phyloP scores from a whole-genome alignment of 2,888 invertebrate species.

The Nysson spinosus region DNA sequence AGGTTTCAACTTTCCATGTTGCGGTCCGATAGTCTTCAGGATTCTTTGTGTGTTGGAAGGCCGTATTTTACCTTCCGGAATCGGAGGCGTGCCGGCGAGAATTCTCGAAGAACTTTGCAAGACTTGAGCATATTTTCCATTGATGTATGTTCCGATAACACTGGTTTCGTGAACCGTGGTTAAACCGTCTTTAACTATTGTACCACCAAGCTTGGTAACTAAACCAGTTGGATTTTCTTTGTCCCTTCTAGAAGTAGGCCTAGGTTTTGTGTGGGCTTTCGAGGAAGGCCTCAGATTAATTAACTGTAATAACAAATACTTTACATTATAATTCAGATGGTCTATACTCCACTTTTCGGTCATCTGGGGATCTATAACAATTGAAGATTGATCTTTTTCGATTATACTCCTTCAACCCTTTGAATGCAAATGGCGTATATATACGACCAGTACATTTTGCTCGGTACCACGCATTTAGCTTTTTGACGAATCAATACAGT shows the following conservation, averaged over 20 bases:
- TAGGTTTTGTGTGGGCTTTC: slow-evolving; percentile 78
- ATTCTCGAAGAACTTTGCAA: slow-evolving; percentile 89
- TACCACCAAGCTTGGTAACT: slow-evolving; percentile 91
- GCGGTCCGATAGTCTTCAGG: slow-evolving; percentile 87
- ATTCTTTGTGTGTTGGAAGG: slow-evolving; percentile 84
- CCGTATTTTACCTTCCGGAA: slow-evolving; percentile 81
- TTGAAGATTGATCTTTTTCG: no score
- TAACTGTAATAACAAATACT: slow-evolving; percentile 63
- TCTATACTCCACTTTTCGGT: not conserved
- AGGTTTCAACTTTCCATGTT: slow-evolving; percentile 75
- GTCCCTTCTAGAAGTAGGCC: slow-evolving; percentile 79
- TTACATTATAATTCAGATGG: not conserved
- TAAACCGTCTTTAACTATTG: slow-evolving; percentile 88
- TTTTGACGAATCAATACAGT: no score
- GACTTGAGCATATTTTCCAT: slow-evolving; percentile 92
- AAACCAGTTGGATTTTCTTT: slow-evolving; percentile 87
- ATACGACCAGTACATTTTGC: no score
- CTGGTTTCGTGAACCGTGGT: slow-evolving; percentile 93
- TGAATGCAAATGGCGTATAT: no score
- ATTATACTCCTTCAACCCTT: no score
- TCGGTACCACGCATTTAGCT: no score
- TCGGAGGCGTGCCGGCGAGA: slow-evolving; percentile 66
- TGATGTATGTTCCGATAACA: slow-evolving; percentile 92
- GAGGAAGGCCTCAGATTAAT: slow-evolving; percentile 88
- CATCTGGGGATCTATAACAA: not conserved